Base-by-base conservation (phyloP, 2,113 vertebrate species). In the Percopsis transmontana region DNA sequence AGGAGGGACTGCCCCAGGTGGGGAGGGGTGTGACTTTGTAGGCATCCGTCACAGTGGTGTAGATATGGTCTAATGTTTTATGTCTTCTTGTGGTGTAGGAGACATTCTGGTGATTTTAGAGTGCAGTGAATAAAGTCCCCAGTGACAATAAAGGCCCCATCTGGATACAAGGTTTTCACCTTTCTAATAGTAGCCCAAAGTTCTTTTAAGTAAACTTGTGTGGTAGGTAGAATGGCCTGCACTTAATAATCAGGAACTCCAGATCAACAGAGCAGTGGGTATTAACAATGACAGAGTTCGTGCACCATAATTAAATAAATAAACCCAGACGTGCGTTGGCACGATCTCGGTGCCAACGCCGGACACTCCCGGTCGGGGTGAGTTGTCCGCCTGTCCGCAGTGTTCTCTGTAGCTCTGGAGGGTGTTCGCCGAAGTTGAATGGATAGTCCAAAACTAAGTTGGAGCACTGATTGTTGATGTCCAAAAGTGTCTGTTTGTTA, bases 221-320 rank as follows among this genome's bases (percentile, higher is more conserved):
- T 12, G 67, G 68, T 14, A 55, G 23, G n/a, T 63, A 63, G 13
- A 70, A 45, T 24, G 68, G 48, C 5, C 68, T 41, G 44, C 51
- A 58, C 23, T 56, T 38, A 38, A 56, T 4, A 2, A 51, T 54
- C 5, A 64, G 12, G 51, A 12, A 55, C 15, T 71, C 16, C 0
- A 47, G n/a, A 11, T 64, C 24, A 57, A 19, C 18, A 18, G 68
- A 64, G 20, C 60, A 57, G 5, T 71, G 53, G 19, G 44, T 52
- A 23, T 18, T 10, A 5, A 3, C 8, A 9, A 14, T 62, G 24
- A 11, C n/a, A 11, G 42, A 40, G 51, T 51, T 24, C 1, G 12
- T 68, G 5, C 58, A 58, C 65, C 58, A 62, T 19, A 16, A 21
- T 24, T 64, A 63, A 41, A 65, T 72, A 44, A 15, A 71, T 19